phyloP scores from a whole-genome alignment of 1,140 invertebrate species.

The Danaus plexippus region DNA sequence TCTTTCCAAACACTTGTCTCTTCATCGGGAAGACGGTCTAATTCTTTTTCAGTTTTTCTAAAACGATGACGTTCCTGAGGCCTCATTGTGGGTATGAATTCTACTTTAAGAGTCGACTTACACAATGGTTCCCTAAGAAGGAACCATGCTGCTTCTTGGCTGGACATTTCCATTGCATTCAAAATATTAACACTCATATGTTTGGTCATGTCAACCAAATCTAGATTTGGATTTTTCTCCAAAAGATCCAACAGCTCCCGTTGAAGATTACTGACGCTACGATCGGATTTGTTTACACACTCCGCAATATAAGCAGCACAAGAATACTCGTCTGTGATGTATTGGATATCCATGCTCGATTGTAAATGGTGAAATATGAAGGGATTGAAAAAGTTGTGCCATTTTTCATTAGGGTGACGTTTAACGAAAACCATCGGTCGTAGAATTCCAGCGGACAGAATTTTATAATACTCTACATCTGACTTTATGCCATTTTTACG shows the following conservation, averaged over 20 bases:
- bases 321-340: conserved; percentile 52
- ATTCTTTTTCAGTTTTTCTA: conserved; percentile 14
- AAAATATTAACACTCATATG: conserved; percentile 16
- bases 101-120: conserved; percentile 10
- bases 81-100: conserved; percentile 18
- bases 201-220: conserved; percentile 39
- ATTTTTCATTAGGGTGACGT: conserved; percentile 13
- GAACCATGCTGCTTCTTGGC: conserved; percentile 28
- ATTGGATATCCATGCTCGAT: conserved; percentile 54
- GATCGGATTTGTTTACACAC: conserved; percentile 47
- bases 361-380: conserved; percentile 17
- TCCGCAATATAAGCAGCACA: conserved; percentile 40
- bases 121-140: conserved; percentile 22
- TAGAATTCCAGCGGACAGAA: conserved; percentile 12
- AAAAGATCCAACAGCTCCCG: conserved; percentile 36
- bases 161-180: conserved; percentile 17
- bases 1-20: conserved; percentile 16
- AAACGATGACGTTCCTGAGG: conserved; percentile 17
- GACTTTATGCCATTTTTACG: conserved; percentile 19
- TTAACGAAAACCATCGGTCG: conserved; percentile 15
- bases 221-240: conserved; percentile 47
- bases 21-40: conserved; percentile 3
- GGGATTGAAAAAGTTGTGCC: conserved; percentile 14
- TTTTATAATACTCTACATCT: conserved; percentile 16
- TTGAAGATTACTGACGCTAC: conserved; percentile 47